Evolutionary conservation across 37 sponge, comb jelly and placozoan species (phyloP).

Genomic region (Theonella swinhoei): DNA sequence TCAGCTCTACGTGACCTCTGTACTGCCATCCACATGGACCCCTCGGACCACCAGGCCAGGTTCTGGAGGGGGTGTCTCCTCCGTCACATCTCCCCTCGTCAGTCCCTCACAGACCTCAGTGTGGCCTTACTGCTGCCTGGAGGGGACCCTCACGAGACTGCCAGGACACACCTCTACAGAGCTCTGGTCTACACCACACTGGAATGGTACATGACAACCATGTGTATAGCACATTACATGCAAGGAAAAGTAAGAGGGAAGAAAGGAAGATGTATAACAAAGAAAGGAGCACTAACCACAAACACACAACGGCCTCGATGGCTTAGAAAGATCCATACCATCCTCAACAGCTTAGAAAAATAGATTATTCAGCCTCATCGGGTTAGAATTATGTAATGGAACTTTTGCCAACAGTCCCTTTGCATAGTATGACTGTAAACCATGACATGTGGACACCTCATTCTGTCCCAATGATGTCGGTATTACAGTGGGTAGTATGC

Average conservation of each 20-base stretch:
- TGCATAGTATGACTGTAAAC: no score
- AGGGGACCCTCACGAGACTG: constrained; percentile 29
- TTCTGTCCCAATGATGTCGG: no score
- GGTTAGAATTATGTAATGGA: no score
- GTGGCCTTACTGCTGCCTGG: constrained; percentile 76
- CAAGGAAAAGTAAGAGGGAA: neutral
- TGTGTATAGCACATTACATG: neutral
- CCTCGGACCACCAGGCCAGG: constrained; percentile 63
- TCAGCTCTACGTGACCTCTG: constrained; percentile 89
- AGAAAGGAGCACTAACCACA: neutral
- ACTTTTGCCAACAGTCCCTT: no score
- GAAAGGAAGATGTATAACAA: neutral
- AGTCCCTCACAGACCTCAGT: constrained; percentile 88
- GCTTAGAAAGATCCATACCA: no score
- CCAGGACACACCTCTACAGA: constrained; percentile 61
- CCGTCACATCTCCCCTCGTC: constrained; percentile 50
- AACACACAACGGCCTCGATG: no score
- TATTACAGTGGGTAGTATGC: neutral
- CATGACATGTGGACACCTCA: no score
- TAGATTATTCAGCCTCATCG: no score
- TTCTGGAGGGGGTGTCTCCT: constrained; percentile 85
- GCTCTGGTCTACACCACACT: constrained; percentile 80
- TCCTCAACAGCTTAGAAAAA: no score
- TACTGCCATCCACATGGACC: constrained; percentile 88
- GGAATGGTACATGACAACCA: constrained; percentile 47